Evolutionary conservation across 2,113 vertebrate species (phyloP), one percentile per base, ranked within the genome.

Genomic region (Tricholaema leucomelas): DNA sequence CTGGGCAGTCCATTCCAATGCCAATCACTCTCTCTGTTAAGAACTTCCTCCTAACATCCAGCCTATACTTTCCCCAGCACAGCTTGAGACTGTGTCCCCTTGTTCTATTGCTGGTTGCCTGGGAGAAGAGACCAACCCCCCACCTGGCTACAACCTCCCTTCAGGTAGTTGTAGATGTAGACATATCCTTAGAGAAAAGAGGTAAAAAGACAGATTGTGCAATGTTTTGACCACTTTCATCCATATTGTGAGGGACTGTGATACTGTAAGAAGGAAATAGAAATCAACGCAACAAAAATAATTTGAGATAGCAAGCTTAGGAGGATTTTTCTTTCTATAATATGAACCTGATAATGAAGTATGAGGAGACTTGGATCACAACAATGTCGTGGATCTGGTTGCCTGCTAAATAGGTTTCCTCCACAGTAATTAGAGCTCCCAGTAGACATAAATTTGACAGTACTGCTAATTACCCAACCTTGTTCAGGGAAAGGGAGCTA

Each of bases 391-490:
- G 90, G 83, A 70, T 33, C 36, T 63, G 28, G 23, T 28, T 96
- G 67, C 56, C 52, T 74, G 54, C 64, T 88, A 67, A 65, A 81
- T 42, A 59, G 58, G n/a, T n/a, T 8, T 91, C 40, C 64, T 88
- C 18, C 74, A 15, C 3, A 4, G 46, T 90, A 93, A 95, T 92
- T 95, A 92, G 85, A 85, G 36, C 9, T 30, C 38, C 52, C 52
- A 36, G 52, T 59, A 92, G 87, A 85, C 28, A 63, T 70, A 79
- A 73, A 59, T 76, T 92, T 96, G 94, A 82, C 81, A 91, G 67
- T 71, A 92, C 67, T 82, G 86, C 52, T 95, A 93, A 93, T 94
- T 95, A 95, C 9, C 60, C 46, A 79, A 24, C 50, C 14, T 79
- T 92, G 27, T 33, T 92, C 86, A 44, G 71, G 79, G 90, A 91